Base-by-base conservation (phyloP, 1,140 invertebrate genomes). In the Spodoptera frugiperda region DNA sequence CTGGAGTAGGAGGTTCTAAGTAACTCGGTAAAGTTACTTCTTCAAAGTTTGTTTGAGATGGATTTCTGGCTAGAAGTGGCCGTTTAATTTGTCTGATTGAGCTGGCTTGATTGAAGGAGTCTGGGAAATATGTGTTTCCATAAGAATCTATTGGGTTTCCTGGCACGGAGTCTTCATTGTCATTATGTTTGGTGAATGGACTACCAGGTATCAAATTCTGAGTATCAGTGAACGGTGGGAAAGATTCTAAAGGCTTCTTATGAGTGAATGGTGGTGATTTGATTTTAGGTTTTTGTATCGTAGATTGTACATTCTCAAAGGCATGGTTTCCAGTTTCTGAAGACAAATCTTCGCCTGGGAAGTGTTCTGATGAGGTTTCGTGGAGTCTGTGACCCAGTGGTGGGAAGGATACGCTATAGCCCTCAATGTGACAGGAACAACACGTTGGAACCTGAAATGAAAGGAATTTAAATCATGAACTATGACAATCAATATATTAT, bases 361-460 rank as follows among this genome's bases (percentile, higher is more conserved):
- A 94, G 51, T 92, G 88, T 87, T 94, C 94, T 19, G 90, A 91
- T 10, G 92, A 91, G 0, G 91, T 89, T 87, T 94, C 93, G 19
- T 92, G 86, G 30, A 91, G 80, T 81, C 91, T 86, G 14, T 93
- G 81, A 68, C 90, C 89, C 2, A 93, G 73, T 0, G 96, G 96
- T 2, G 96, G 96, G 71, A 95, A 96, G 14, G 96, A 91, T 46
- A 96, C 96, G n/a, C 95, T 91, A 78, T 96, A 97, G 11, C 96
- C 97, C 84, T 97, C 96, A 2, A 98, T 96, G 83, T 98, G 97
- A 87, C 97, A 98, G 0, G 97, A 97, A 84, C 97, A 98, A 79
- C 97, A 97, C 0, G 96, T 97, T 17, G 97, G 97, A 1, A 98
- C 96, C 95, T 96, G 83, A 59, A 87, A 83, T 78, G 25, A 4